phyloP scores from a whole-genome alignment of 2,888 invertebrate species.

The Hylaea fasciaria region DNA sequence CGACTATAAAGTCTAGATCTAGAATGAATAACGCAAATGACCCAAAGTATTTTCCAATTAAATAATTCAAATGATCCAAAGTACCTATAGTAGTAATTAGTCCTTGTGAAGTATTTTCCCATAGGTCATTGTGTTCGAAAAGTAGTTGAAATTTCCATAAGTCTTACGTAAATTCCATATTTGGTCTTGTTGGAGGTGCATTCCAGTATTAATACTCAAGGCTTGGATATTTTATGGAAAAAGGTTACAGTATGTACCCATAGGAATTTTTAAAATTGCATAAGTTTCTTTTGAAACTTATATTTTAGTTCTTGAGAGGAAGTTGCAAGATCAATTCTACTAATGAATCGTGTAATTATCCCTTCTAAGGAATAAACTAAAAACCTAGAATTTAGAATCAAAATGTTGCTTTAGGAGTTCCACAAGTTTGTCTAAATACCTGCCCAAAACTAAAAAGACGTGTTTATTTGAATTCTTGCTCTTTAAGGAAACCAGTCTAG shows the following conservation, averaged over 20 bases:
- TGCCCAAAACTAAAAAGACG: slow-evolving; percentile 8
- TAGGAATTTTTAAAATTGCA: no score
- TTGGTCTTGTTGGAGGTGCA: no score
- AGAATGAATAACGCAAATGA: no score
- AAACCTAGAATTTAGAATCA: slow-evolving; percentile 19
- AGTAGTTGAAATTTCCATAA: slow-evolving; percentile 19
- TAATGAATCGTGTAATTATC: neutral
- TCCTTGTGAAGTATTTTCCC: no score
- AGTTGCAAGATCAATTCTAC: slow-evolving; percentile 11
- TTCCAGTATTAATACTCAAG: neutral
- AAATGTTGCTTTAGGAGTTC: slow-evolving; percentile 21
- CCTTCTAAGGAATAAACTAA: slow-evolving; percentile 19
- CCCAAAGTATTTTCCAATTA: no score
- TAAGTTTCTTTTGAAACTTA: neutral
- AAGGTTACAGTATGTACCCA: no score
- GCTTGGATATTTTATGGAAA: no score
- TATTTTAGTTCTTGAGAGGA: slow-evolving; percentile 12
- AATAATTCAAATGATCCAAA: no score
- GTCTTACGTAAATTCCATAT: slow-evolving; percentile 53
- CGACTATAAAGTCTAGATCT: no score
- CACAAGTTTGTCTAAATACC: slow-evolving; percentile 33
- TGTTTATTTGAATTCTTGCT: slow-evolving; percentile 23
- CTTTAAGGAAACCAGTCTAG: slow-evolving; percentile 36
- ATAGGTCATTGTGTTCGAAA: slow-evolving; percentile 16
- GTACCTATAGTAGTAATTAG: no score